Conservation (phyloP, 2,797 vertebrate species). For the Darevskia mixta region DNA sequence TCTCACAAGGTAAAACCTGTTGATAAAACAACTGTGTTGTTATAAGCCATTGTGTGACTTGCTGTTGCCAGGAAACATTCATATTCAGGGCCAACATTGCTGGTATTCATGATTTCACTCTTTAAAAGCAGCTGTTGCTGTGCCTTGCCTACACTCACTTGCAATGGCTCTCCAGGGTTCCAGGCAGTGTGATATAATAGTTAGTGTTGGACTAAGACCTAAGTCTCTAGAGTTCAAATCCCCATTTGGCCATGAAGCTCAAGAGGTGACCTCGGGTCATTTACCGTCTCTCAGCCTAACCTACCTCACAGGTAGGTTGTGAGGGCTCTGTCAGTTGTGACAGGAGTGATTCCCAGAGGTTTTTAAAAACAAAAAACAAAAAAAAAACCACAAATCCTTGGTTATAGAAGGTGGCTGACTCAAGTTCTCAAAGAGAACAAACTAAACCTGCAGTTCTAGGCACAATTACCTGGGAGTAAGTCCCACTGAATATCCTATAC, state of each 20-base stretch:
- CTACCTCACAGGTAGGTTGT: too few relatives aligned
- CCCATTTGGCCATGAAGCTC: too few relatives aligned
- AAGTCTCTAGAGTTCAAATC: too few relatives aligned
- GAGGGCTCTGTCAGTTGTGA: conserved; percentile 40
- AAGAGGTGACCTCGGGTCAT: too few relatives aligned
- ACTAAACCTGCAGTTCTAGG: too few relatives aligned
- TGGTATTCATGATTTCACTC: background rate
- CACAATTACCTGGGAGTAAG: too few relatives aligned
- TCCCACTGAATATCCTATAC: too few relatives aligned
- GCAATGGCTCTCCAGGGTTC: too few relatives aligned
- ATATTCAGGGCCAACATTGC: background rate
- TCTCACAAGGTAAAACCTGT: background rate
- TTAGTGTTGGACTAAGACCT: too few relatives aligned
- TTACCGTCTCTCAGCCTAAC: too few relatives aligned
- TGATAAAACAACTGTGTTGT: background rate
- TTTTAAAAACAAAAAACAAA: conserved; percentile 44
- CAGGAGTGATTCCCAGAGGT: conserved; percentile 47
- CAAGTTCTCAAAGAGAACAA: background rate
- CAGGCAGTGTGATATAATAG: too few relatives aligned
- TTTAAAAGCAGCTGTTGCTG: background rate
- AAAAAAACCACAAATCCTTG: conserved; percentile 36
- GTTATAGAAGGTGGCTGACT: conserved; percentile 53
- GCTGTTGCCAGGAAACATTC: background rate
- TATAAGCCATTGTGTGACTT: background rate
- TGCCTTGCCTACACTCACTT: too few relatives aligned